Evolutionary conservation across 2,113 vertebrate genomes (phyloP).

Genomic region (Alligator mississippiensis): DNA sequence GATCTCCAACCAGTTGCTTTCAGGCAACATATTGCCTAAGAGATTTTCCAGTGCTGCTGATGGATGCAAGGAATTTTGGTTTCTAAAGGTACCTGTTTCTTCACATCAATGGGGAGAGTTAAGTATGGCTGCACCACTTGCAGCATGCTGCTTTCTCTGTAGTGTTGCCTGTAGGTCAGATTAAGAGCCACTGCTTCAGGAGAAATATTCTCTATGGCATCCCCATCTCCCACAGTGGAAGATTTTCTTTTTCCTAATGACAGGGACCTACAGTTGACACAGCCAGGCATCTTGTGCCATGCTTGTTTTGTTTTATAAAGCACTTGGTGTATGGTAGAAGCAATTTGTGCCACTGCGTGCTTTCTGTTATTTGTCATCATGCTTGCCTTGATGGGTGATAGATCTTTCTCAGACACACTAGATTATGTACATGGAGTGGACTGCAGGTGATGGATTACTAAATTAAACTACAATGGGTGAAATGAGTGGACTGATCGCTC

Average conservation of each 20-base stretch:
- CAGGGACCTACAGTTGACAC: neutral
- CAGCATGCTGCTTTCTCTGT: no score
- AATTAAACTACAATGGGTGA: conserved; percentile 56
- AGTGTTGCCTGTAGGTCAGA: no score
- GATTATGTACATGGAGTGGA: neutral
- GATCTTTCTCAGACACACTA: conserved; percentile 37
- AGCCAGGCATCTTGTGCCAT: neutral
- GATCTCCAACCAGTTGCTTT: no score
- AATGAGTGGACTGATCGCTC: conserved; percentile 57
- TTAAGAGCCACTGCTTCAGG: neutral
- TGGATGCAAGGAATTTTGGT: no score
- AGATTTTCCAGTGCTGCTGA: no score
- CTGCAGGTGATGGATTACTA: conserved; percentile 55
- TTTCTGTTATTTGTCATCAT: conserved; percentile 46
- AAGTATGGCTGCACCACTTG: no score
- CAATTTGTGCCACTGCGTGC: conserved; percentile 32
- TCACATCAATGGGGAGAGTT: no score
- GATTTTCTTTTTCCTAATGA: neutral
- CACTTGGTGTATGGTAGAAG: neutral
- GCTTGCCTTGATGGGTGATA: conserved; percentile 4
- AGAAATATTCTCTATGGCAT: neutral
- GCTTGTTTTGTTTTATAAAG: conserved; percentile 9
- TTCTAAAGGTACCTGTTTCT: no score
- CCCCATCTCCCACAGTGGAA: neutral
- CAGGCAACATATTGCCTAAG: no score